Evolutionary conservation across 2,888 invertebrate species (phyloP).

Genomic region (Dione vanillae): DNA sequence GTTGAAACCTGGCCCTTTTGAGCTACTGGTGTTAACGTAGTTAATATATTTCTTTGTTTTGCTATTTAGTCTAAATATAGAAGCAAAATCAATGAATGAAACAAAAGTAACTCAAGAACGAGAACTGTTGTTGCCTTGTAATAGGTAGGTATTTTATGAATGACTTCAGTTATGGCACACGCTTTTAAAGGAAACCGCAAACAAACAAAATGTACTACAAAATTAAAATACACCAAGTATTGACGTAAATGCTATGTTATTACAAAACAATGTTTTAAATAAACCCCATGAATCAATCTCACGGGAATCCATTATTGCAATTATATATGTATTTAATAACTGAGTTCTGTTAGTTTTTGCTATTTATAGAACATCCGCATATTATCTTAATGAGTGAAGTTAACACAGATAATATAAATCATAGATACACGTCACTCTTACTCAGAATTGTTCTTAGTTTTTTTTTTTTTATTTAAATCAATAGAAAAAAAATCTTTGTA

Average conservation of each 20-base stretch:
- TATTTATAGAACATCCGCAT: constrained; percentile 35
- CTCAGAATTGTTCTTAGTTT: not conserved
- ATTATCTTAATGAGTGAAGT: constrained; percentile 2
- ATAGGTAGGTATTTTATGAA: constrained; percentile 34
- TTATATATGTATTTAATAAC: constrained; percentile 31
- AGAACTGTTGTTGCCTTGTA: constrained; percentile 12
- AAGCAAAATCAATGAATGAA: not conserved
- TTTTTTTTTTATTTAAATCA: not conserved
- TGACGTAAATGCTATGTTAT: constrained; percentile 35
- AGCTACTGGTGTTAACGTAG: no score
- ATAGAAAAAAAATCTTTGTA: no score
- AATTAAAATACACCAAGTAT: constrained; percentile 21
- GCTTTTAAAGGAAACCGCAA: constrained; percentile 42
- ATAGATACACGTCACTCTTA: not conserved
- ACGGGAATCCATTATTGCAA: constrained; percentile 28
- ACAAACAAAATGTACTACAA: constrained; percentile 32
- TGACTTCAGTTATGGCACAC: constrained; percentile 33
- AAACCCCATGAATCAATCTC: constrained; percentile 43
- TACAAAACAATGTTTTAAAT: constrained; percentile 40
- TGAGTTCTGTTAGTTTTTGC: not conserved
- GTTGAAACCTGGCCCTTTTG: no score
- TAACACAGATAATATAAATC: not conserved
- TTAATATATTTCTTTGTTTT: no score
- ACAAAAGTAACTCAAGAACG: not conserved
- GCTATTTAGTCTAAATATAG: no score